Percentiles rank a stretch among this genome's conserved stretches.
These are phyloP conservation scores for Arion vulgaris DNA, from an alignment of 1,140 invertebrate species.

Conservation along the genomic window DNA sequence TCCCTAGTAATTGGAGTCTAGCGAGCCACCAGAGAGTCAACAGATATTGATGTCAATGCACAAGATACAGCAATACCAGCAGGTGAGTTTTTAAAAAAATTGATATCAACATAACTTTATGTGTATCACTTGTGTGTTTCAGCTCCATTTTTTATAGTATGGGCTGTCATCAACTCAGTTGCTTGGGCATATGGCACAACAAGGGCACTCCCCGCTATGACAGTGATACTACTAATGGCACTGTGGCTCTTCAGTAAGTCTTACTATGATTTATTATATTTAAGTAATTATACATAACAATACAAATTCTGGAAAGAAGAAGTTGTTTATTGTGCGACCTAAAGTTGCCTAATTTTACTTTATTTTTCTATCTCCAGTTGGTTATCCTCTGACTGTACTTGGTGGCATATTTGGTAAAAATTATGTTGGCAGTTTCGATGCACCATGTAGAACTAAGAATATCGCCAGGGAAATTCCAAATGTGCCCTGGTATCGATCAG, in stretches of 20 bases:
- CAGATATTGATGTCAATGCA: too few relatives aligned
- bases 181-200: slow-evolving; percentile 77
- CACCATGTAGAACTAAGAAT: slow-evolving; percentile 76
- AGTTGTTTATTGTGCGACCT: too few relatives aligned
- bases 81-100: too few relatives aligned
- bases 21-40: too few relatives aligned
- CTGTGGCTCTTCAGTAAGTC: slow-evolving; percentile 75
- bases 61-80: too few relatives aligned
- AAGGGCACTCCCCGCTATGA: slow-evolving; percentile 75
- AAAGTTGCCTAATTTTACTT: background rate
- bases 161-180: slow-evolving; percentile 75
- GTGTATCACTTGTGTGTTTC: slow-evolving; percentile 39
- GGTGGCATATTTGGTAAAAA: slow-evolving; percentile 77
- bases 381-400: slow-evolving; percentile 75
- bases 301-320: too few relatives aligned
- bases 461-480: slow-evolving; percentile 75
- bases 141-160: slow-evolving; percentile 76
- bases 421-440: slow-evolving; percentile 73
- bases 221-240: slow-evolving; percentile 74
- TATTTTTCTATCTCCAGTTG: slow-evolving; percentile 68
- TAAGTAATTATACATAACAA: too few relatives aligned
- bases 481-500: slow-evolving; percentile 74
- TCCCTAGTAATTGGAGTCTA: too few relatives aligned
- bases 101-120: too few relatives aligned
- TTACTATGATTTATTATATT: background rate